A percentile compares a stretch with the other conserved stretches of the same genome.
These are phyloP conservation scores for Nomada ruficornis DNA, from an alignment of 2,888 invertebrate species.

Conservation along the genomic window DNA sequence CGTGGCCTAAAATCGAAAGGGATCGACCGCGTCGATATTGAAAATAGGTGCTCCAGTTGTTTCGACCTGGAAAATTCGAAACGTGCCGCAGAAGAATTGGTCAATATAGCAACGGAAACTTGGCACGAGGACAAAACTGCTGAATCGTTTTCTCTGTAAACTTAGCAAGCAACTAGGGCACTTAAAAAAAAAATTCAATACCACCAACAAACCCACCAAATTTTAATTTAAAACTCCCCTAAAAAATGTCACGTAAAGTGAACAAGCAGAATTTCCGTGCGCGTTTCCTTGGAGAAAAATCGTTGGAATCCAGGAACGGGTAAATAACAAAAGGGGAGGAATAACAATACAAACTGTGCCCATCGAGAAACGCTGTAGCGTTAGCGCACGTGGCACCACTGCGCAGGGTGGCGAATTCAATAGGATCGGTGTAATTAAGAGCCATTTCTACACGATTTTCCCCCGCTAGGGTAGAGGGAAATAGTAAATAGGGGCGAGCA, in stretches of 20 bases:
- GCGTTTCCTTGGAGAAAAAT: background rate
- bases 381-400: slow-evolving; percentile 77
- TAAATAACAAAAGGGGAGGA: background rate
- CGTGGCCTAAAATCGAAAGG: slow-evolving; percentile 17
- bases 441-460: slow-evolving; percentile 84
- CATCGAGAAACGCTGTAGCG: slow-evolving; percentile 74
- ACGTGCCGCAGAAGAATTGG: background rate
- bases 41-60: slow-evolving; percentile 39
- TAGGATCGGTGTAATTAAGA: slow-evolving; percentile 84
- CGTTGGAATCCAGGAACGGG: slow-evolving; percentile 29
- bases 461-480: slow-evolving; percentile 72
- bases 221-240: background rate
- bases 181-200: background rate
- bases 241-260: background rate
- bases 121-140: background rate
- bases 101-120: background rate
- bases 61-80: slow-evolving; percentile 29
- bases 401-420: slow-evolving; percentile 79
- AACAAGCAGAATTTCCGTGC: background rate
- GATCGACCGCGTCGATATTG: slow-evolving; percentile 18
- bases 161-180: background rate
- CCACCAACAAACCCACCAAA: background rate
- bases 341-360: slow-evolving; percentile 36
- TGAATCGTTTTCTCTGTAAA: background rate
- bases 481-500: slow-evolving; percentile 78